phyloP scores from a whole-genome alignment of 2,888 invertebrate genomes.

The Pomacea canaliculata region DNA sequence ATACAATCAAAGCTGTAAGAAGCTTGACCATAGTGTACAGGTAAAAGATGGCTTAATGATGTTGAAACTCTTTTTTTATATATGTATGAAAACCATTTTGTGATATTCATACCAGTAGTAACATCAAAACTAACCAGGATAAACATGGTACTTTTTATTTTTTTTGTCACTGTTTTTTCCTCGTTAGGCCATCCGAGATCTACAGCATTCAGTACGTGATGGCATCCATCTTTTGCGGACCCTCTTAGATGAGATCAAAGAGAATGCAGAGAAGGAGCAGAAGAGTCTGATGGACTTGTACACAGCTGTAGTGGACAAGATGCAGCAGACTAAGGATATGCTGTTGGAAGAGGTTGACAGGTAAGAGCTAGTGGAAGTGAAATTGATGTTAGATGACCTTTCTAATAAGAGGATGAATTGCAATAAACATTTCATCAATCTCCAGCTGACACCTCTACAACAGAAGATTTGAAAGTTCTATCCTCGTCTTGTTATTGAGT shows the following conservation, averaged over 20 bases:
- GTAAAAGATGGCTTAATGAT: conserved; percentile 58
- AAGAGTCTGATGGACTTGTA: conserved; percentile 78
- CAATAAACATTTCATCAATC: too few relatives aligned
- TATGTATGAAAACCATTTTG: too few relatives aligned
- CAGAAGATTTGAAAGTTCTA: too few relatives aligned
- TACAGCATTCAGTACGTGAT: conserved; percentile 79
- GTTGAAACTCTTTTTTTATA: too few relatives aligned
- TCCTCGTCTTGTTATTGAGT: too few relatives aligned
- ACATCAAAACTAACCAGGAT: too few relatives aligned
- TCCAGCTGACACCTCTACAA: too few relatives aligned
- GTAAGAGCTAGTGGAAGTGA: conserved; percentile 70
- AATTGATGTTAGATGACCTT: too few relatives aligned
- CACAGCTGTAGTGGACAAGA: conserved; percentile 78
- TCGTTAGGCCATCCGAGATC: conserved; percentile 73
- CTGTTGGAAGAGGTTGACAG: conserved; percentile 79
- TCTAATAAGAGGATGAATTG: too few relatives aligned
- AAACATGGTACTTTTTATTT: background rate
- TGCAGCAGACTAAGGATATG: conserved; percentile 78
- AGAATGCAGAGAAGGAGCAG: conserved; percentile 78
- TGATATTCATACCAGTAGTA: too few relatives aligned
- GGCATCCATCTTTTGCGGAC: conserved; percentile 78
- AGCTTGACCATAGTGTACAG: conserved; percentile 77
- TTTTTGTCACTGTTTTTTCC: background rate
- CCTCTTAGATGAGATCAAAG: conserved; percentile 78
- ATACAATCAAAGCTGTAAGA: conserved; percentile 79